phyloP scores from a whole-genome alignment of 2,797 vertebrate species.

The Otolemur crassicaudatus region DNA sequence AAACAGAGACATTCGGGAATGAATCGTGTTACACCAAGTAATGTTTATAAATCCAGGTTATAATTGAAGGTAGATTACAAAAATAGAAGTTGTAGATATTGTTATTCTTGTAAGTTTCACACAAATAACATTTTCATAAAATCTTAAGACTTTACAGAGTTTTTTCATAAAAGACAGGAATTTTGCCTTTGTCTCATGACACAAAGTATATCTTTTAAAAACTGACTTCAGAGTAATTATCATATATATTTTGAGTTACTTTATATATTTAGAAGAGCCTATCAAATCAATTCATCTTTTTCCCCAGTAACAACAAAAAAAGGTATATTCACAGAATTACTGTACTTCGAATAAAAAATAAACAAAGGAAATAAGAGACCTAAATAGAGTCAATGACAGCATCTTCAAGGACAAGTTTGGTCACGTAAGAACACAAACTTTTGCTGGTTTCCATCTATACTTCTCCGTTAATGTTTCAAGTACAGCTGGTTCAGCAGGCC shows the following conservation, averaged over 20 bases:
- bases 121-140: not conserved
- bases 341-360: slow-evolving; percentile 55
- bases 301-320: slow-evolving; percentile 47
- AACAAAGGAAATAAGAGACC: slow-evolving; percentile 67
- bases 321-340: slow-evolving; percentile 44
- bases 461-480: slow-evolving; percentile 14
- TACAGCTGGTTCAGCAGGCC: not conserved
- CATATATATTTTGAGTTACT: not conserved
- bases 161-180: not conserved
- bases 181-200: slow-evolving; percentile 34
- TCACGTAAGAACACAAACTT: slow-evolving; percentile 20
- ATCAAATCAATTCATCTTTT: slow-evolving; percentile 52
- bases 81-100: not conserved
- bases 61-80: not conserved
- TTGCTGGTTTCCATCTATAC: not conserved
- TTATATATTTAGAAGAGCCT: not conserved
- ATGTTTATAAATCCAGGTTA: not conserved
- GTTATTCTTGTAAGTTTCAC: not conserved
- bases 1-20: not conserved
- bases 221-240: slow-evolving; percentile 44
- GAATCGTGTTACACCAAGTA: not conserved
- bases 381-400: slow-evolving; percentile 30
- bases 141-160: not conserved
- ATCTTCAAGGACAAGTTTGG: slow-evolving; percentile 8
- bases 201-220: not conserved